Base-by-base conservation (phyloP, 2,888 invertebrate species). In the Latrodectus hesperus region DNA sequence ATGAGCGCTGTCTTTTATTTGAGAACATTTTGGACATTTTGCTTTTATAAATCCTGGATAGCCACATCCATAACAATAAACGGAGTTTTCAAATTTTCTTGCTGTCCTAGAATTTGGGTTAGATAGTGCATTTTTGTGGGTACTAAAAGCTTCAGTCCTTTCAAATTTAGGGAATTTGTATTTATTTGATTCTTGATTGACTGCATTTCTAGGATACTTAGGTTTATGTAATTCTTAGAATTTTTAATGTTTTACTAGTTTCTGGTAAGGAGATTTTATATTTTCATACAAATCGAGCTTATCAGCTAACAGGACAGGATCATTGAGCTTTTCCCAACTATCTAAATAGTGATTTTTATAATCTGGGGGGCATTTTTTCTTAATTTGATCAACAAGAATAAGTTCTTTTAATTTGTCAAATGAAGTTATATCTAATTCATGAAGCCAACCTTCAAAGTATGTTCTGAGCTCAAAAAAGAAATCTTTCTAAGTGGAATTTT, bases 251-350 rank as follows among this genome's bases (percentile, higher is more conserved):
- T 71, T 49, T n/a, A 49, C 16, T 49, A 49, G 3, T 72, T 72
- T 51, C 11, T 51, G n/a, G n/a, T 14, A 72, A 72, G 72, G 51
- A 8, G 72, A 4, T n/a, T 72, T 72, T 51, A 72, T 52, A 17
- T 72, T 38, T 72, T 72, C 52, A 72, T 72, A 52, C n/a, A n/a
- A 72, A 16, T 72, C 72, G 51, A 72, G 3, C n/a, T 72, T 77
- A 38, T 77, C 77, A 51, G 51, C 52, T 49, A 68, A 52, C 51
- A 67, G 1, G 17, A 67, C 65, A n/a, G 52, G 52, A 14, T 52
- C 52, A 77, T 52, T 77, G n/a, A 77, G 67, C 22, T n/a, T 67
- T 76, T 38, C 51, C 67, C n/a, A 76, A 65, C 17, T 55, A 65
- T 65, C 49, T 65, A 76, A 65, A 67, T 22, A 76, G 51, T 76